Evolutionary conservation across 2,888 invertebrate genomes (phyloP), one percentile per base, ranked within the genome.

Genomic region (Alentia gelatinosa): DNA sequence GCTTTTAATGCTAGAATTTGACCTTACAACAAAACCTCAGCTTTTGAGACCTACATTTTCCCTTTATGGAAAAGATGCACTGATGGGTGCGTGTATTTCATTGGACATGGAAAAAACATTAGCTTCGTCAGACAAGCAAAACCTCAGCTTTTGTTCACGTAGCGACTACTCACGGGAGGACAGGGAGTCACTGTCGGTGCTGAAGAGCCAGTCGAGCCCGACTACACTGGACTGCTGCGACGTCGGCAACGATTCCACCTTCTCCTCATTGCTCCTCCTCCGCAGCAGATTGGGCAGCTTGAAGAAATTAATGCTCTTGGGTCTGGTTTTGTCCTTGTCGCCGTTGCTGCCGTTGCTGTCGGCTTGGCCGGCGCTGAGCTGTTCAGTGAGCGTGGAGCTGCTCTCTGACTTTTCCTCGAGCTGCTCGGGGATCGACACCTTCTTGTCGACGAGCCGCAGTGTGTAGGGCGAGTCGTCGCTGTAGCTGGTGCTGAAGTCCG

Each of bases 121-220:
- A n/a, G n/a, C n/a, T n/a, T n/a, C n/a, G n/a, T n/a, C n/a, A n/a
- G n/a, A n/a, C n/a, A n/a, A n/a, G n/a, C n/a, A n/a, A n/a, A n/a
- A n/a, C n/a, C n/a, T n/a, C n/a, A n/a, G n/a, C n/a, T n/a, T n/a
- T n/a, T n/a, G n/a, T n/a, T n/a, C n/a, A n/a, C n/a, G n/a, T n/a
- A n/a, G n/a, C 1, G 7, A 19, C 74, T 37, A 47, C 91, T 89
- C 79, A 93, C 93, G 93, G 90, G 94, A 94, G 33, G 93, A 92
- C 12, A 75, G 47, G 1, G 95, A 94, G 88, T 95, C 95, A 89
- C 94, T 95, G 92, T 95, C 95, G 56, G 95, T 94, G 92, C 94
- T 97, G 95, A 97, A 97, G 89, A 97, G 96, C 97, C 97, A 97
- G 95, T 97, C 97, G 91, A 97, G 96, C 84, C 97, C 97, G 86